phyloP scores from a whole-genome alignment of 1,140 invertebrate genomes.

The Homarus americanus region DNA sequence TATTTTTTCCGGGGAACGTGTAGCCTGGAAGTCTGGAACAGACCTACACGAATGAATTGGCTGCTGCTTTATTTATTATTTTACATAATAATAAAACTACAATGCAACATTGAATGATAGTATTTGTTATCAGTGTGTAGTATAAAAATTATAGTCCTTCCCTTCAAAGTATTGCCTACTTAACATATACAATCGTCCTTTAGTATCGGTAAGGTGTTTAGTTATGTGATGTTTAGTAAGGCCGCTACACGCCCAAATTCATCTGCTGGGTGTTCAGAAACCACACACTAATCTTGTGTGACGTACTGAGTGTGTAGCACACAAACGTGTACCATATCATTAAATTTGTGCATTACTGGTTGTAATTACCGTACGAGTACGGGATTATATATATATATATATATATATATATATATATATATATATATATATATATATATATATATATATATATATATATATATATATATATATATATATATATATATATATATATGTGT shows the following conservation, averaged over 20 bases:
- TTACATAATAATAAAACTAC: too few species aligned
- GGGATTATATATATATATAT: constrained; percentile 25
- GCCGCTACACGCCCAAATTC: neutral
- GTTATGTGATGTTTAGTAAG: neutral
- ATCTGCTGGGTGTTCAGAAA: neutral
- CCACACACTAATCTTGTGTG: neutral
- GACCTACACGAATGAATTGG: too few species aligned
- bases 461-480: constrained; percentile 13
- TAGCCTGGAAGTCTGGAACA: too few species aligned
- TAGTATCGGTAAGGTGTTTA: neutral
- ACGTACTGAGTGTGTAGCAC: neutral
- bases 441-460: constrained; percentile 13
- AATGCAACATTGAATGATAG: too few species aligned
- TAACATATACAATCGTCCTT: neutral
- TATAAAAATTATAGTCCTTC: neutral
- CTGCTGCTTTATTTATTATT: too few species aligned
- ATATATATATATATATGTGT: too few species aligned
- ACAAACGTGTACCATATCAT: neutral
- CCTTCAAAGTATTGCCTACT: neutral
- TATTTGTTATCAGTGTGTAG: neutral
- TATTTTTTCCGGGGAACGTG: too few species aligned
- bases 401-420: constrained; percentile 13
- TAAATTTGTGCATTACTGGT: neutral
- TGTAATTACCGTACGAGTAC: neutral
- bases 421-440: constrained; percentile 13